A percentile compares a stretch with the other conserved stretches of the same genome.
Evolutionary conservation across 2,113 vertebrate species (phyloP).

Genomic region (Pelvicachromis taeniatus): DNA sequence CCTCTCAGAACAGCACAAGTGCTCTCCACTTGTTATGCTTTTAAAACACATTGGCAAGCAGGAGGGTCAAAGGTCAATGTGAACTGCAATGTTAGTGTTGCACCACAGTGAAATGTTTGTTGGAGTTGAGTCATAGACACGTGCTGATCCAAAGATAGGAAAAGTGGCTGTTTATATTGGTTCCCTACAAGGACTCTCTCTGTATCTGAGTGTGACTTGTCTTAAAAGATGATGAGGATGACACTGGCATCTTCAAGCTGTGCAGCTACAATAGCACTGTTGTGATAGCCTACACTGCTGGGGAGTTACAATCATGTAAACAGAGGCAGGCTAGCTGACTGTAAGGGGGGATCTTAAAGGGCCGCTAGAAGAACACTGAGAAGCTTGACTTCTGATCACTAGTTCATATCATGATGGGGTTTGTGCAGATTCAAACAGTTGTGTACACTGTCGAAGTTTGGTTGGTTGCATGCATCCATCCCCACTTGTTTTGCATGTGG

Average conservation of each 20-base stretch:
- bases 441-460: not conserved
- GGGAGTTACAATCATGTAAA: conserved; percentile 1
- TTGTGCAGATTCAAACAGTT: not conserved
- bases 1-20: not conserved
- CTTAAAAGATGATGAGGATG: conserved; percentile 18
- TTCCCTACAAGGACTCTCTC: not conserved
- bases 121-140: not conserved
- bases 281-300: conserved; percentile 10
- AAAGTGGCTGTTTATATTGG: not conserved
- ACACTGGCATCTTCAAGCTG: conserved; percentile 17
- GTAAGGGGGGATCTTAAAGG: not conserved
- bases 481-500: not conserved
- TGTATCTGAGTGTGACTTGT: not conserved
- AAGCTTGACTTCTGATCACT: not conserved
- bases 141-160: not conserved
- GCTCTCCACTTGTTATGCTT: not conserved
- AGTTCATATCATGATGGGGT: not conserved
- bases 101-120: not conserved
- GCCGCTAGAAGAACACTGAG: not conserved
- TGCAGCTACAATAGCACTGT: conserved; percentile 30
- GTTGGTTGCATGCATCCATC: not conserved
- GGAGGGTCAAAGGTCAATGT: not conserved
- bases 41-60: not conserved
- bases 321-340: not conserved
- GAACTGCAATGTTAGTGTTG: not conserved